Conservation (phyloP, 2,113 vertebrate species). For the Panthera uncia region DNA sequence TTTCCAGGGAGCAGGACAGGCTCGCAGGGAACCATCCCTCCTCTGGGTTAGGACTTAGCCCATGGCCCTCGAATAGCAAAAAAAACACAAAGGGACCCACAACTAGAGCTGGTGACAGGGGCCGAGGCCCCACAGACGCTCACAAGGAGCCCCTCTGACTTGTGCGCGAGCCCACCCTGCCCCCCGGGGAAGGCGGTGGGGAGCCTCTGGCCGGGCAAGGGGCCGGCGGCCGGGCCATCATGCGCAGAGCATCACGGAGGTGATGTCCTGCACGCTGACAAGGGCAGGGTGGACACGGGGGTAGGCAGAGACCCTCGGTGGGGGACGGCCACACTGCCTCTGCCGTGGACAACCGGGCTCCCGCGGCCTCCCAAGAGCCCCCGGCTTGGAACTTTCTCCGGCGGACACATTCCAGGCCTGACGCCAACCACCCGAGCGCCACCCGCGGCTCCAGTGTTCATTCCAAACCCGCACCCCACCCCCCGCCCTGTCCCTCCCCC, state of each 20-base stretch:
- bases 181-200: background rate
- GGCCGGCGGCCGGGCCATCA: background rate
- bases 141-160: background rate
- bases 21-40: too few relatives aligned
- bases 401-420: background rate
- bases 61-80: background rate
- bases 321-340: background rate
- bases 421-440: background rate
- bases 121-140: background rate
- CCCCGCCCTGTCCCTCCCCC: background rate
- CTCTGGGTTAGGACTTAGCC: background rate
- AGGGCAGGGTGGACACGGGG: background rate
- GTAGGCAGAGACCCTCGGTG: background rate
- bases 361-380: background rate
- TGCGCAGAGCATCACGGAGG: background rate
- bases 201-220: background rate
- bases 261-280: too few relatives aligned
- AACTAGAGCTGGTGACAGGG: background rate
- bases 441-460: background rate
- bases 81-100: background rate
- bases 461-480: constrained; percentile 17
- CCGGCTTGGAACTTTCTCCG: background rate
- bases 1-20: accelerated
- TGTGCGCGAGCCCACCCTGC: too few relatives aligned
- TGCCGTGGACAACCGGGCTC: background rate